These are phyloP conservation scores for Neopipo cinnamomea DNA, from an alignment of 2,113 vertebrate genomes.

Conservation along the genomic window DNA sequence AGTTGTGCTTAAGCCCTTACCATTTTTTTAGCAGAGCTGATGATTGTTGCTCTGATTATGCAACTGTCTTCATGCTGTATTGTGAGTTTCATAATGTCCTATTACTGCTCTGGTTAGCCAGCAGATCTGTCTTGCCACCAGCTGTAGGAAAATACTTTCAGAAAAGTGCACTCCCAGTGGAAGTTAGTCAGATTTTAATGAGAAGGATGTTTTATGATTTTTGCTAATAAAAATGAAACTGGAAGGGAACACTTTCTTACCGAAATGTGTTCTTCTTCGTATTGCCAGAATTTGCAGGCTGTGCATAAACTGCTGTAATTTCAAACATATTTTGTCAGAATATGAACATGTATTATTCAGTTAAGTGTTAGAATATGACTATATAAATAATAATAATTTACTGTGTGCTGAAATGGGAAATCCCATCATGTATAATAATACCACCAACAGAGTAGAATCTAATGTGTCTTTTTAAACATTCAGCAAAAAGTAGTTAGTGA, in stretches of 20 bases:
- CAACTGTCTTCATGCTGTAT: conserved; percentile 3
- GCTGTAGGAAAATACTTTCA: conserved; percentile 38
- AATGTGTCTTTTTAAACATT: neutral
- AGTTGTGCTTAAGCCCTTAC: neutral
- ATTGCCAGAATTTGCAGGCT: neutral
- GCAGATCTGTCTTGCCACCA: conserved; percentile 25
- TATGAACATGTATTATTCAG: conserved; percentile 1
- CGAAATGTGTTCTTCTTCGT: neutral
- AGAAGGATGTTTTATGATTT: conserved; percentile 44
- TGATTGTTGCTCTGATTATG: conserved; percentile 21
- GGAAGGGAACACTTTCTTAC: neutral
- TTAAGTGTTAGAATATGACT: neutral
- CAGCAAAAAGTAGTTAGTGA: neutral
- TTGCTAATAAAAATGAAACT: conserved; percentile 41
- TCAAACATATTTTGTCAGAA: neutral
- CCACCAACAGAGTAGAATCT: neutral
- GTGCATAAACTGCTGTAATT: neutral
- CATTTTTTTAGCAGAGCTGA: neutral
- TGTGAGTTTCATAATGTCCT: conserved; percentile 45
- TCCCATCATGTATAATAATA: neutral
- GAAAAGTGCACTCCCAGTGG: conserved; percentile 41
- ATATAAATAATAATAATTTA: neutral
- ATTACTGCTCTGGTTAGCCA: conserved; percentile 43
- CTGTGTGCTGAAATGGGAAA: neutral
- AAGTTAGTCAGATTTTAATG: conserved; percentile 51